Evolutionary conservation across 2,113 vertebrate species (phyloP), one percentile per base, ranked within the genome.

Genomic region (Lophotis ruficrista): DNA sequence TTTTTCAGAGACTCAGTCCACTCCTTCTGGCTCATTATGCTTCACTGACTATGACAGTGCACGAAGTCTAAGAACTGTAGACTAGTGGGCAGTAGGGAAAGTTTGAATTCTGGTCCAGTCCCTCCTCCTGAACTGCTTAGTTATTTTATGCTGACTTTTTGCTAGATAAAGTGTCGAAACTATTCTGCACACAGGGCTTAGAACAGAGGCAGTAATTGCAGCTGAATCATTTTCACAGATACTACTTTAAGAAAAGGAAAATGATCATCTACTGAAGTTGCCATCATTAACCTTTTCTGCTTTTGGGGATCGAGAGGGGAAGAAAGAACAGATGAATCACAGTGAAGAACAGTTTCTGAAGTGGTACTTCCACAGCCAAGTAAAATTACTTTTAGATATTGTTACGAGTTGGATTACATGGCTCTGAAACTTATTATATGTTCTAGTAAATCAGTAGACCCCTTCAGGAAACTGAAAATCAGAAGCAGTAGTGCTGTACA

Each of bases 211-310:
- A 38, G n/a, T 92, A 92, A 95, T 80, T 95, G 94, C 75, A 79
- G 62, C 58, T 79, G 62, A 94, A 92, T 93, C 30, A 79, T 60
- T 95, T 93, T 90, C 70, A 90, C 35, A 83, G 78, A 79, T 76
- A 53, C 24, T 51, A 25, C 57, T 80, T 85, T 48, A 85, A 56
- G 68, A 89, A 92, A 90, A 87, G 41, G 53, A 87, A 95, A 79
- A 83, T 41, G 2, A 93, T 90, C 37, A 57, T 77, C 54, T 87
- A 66, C 60, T 17, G 25, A 87, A 85, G 70, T 47, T 89, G 37
- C 79, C 83, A 73, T 89, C 90, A 91, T 95, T 96, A 97, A 93
- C 83, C 83, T 95, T 85, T 95, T 89, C 80, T 80, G 30, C 61
- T 94, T 87, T 92, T 21, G 30, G 43, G 62, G 56, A 48, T 84